phyloP scores from a whole-genome alignment of 64 coral and sea anemone genomes.

The Hydrozoanthus tunicans region DNA sequence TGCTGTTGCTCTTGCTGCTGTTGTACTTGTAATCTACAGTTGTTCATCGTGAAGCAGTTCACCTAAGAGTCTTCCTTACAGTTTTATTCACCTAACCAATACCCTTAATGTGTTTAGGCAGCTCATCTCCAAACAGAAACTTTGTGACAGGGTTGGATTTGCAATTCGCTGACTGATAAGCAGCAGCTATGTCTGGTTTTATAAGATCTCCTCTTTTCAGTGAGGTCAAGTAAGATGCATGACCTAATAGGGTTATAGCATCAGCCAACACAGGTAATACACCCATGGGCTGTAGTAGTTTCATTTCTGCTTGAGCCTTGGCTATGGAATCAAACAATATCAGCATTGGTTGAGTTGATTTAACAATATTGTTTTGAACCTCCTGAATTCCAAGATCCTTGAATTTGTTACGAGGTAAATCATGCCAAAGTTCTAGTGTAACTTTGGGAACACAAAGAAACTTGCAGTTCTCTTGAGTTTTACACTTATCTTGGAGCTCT shows the following conservation, averaged over 20 bases:
- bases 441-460: slow-evolving; percentile 72
- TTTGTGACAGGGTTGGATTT: slow-evolving; percentile 58
- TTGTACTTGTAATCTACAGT: too few species aligned
- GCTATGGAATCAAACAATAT: slow-evolving; percentile 36
- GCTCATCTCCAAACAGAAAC: slow-evolving; percentile 67
- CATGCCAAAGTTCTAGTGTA: slow-evolving; percentile 65
- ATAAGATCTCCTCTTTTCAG: slow-evolving; percentile 54
- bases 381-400: slow-evolving; percentile 62
- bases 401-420: slow-evolving; percentile 31
- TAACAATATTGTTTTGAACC: slow-evolving; percentile 53
- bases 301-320: slow-evolving; percentile 34
- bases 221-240: slow-evolving; percentile 62
- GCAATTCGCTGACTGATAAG: slow-evolving; percentile 59
- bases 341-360: slow-evolving; percentile 45
- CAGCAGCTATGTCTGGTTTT: slow-evolving; percentile 59
- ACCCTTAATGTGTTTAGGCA: slow-evolving; percentile 75
- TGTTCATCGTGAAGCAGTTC: background rate
- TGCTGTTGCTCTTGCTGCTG: too few species aligned
- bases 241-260: slow-evolving; percentile 45
- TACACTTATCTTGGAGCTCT: slow-evolving; percentile 76
- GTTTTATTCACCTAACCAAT: slow-evolving; percentile 87
- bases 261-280: slow-evolving; percentile 36
- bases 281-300: background rate
- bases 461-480: slow-evolving; percentile 63
- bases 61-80: slow-evolving; percentile 20